These are phyloP conservation scores for Mugil cephalus DNA, from an alignment of 2,113 vertebrate genomes.

Conservation along the genomic window DNA sequence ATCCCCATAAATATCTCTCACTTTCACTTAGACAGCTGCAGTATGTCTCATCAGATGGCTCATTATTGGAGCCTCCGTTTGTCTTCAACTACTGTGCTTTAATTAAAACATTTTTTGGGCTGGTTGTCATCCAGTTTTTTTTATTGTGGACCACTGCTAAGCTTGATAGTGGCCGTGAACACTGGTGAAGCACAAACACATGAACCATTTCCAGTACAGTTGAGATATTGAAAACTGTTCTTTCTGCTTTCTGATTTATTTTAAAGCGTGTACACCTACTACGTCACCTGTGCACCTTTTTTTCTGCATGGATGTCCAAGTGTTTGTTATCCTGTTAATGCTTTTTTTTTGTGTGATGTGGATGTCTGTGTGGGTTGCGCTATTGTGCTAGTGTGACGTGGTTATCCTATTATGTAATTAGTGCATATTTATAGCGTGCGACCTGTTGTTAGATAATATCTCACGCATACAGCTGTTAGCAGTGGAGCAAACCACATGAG, in stretches of 20 bases:
- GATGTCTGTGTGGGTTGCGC: slow-evolving; percentile 7
- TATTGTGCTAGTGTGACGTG: slow-evolving; percentile 20
- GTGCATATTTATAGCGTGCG: slow-evolving; percentile 44
- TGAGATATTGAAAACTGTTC: not conserved
- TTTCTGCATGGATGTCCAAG: not conserved
- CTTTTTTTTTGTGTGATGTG: not conserved
- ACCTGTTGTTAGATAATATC: slow-evolving; percentile 59
- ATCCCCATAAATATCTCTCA: too few species aligned
- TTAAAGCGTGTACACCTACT: not conserved
- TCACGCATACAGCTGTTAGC: slow-evolving; percentile 30
- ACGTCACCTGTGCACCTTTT: not conserved
- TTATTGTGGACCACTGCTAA: too few species aligned
- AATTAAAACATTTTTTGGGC: too few species aligned
- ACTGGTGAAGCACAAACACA: too few species aligned
- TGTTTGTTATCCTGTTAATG: not conserved
- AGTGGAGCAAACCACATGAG: slow-evolving; percentile 15
- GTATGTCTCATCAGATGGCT: too few species aligned
- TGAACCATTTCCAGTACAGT: too few species aligned
- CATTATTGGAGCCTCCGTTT: too few species aligned
- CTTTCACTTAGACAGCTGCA: too few species aligned
- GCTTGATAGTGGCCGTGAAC: too few species aligned
- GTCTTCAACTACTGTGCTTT: too few species aligned
- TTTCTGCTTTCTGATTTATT: too few species aligned
- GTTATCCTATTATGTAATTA: slow-evolving; percentile 63
- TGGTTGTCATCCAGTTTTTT: too few species aligned